Evolutionary conservation across 92 coral and sea anemone genomes (phyloP).

Genomic region (Heliopora coerulea): DNA sequence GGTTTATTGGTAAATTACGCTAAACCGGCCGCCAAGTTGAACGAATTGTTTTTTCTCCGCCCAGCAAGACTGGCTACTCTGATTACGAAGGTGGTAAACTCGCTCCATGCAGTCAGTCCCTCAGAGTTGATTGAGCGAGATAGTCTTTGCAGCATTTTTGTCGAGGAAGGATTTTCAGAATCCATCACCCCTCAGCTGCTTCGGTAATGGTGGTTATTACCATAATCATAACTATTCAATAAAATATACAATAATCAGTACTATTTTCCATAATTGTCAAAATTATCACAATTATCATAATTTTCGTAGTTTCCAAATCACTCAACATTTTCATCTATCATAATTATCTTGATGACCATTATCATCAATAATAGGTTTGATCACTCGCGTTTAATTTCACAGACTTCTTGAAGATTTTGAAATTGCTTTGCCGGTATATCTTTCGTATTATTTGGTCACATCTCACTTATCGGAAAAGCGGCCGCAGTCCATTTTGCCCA

Average conservation of each 20-base stretch:
- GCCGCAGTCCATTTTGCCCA: slow-evolving; percentile 49
- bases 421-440: slow-evolving; percentile 65
- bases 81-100: slow-evolving; percentile 60
- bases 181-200: slow-evolving; percentile 67
- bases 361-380: not conserved
- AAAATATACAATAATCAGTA: too few relatives aligned
- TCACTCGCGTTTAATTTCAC: too few relatives aligned
- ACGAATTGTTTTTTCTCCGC: slow-evolving; percentile 69
- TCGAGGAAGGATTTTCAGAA: slow-evolving; percentile 51
- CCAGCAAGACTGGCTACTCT: slow-evolving; percentile 83
- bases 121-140: slow-evolving; percentile 60
- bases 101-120: slow-evolving; percentile 29
- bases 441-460: slow-evolving; percentile 61
- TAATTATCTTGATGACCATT: too few relatives aligned
- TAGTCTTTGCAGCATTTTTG: slow-evolving; percentile 52
- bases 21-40: slow-evolving; percentile 79
- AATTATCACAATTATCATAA: too few relatives aligned
- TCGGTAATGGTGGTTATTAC: slow-evolving; percentile 59
- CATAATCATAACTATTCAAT: too few relatives aligned
- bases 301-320: too few relatives aligned
- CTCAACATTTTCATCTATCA: too few relatives aligned
- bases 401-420: slow-evolving; percentile 63
- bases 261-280: too few relatives aligned
- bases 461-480: slow-evolving; percentile 56
- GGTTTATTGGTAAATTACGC: slow-evolving; percentile 83